Percentiles rank a stretch among this genome's conserved stretches.
phyloP scores from a whole-genome alignment of 2,797 vertebrate genomes.

The Enteromius radiatus region DNA sequence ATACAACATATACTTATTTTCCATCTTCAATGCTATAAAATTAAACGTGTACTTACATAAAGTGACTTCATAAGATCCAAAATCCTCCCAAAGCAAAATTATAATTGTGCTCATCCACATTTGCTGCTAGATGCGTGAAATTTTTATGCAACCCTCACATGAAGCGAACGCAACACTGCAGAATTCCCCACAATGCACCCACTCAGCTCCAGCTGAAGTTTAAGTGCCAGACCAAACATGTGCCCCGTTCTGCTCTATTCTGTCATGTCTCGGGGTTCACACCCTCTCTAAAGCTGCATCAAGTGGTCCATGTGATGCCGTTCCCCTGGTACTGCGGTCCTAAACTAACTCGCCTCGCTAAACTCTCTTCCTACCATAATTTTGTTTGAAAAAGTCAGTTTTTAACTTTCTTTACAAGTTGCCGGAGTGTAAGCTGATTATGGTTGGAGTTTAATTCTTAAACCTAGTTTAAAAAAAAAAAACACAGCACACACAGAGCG shows the following conservation, averaged over 20 bases:
- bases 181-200: conserved; percentile 28
- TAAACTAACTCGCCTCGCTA: neutral
- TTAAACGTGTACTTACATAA: neutral
- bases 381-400: conserved; percentile 26
- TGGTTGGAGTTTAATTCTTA: conserved; percentile 42
- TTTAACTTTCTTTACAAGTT: conserved; percentile 24
- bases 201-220: conserved; percentile 36
- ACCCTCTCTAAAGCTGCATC: conserved; percentile 35
- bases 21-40: neutral
- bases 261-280: conserved; percentile 31
- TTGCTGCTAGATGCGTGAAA: conserved; percentile 24
- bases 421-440: conserved; percentile 33
- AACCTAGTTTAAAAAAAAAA: conserved; percentile 25
- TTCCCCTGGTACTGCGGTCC: conserved; percentile 37
- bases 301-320: conserved; percentile 6
- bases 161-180: conserved; percentile 18
- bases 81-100: conserved; percentile 29
- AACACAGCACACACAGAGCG: neutral
- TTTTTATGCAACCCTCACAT: conserved; percentile 29
- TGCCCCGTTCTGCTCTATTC: neutral
- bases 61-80: conserved; percentile 9
- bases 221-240: conserved; percentile 21
- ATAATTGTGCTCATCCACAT: conserved; percentile 32
- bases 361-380: neutral
- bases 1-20: neutral